Percentiles rank a stretch among this genome's conserved stretches.
Evolutionary conservation across 1,140 invertebrate species (phyloP).

Genomic region (Aphaenogaster ashmeadi): DNA sequence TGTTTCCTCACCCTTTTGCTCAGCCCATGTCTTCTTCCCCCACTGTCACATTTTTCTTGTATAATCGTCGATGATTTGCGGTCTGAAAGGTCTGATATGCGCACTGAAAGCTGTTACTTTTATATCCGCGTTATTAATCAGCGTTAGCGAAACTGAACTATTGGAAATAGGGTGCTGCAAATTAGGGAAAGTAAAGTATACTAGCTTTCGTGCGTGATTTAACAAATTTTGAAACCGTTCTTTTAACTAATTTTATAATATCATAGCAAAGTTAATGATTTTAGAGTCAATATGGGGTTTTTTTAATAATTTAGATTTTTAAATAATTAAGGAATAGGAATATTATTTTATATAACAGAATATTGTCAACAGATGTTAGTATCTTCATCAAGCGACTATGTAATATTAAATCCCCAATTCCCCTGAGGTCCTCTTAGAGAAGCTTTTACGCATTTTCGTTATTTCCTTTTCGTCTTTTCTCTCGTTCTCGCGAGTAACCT

Average conservation of each 20-base stretch:
- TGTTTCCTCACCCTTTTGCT: background rate
- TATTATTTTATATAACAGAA: background rate
- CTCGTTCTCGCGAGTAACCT: conserved; percentile 8
- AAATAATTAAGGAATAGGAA: background rate
- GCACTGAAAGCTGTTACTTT: conserved; percentile 28
- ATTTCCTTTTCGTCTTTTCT: conserved; percentile 10
- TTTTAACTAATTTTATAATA: background rate
- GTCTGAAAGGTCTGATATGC: background rate
- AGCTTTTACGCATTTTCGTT: conserved; percentile 50
- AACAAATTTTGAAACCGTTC: background rate
- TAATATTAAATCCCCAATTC: conserved; percentile 37
- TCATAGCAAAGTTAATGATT: background rate
- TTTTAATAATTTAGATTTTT: too few species aligned
- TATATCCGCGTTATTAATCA: background rate
- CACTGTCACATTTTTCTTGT: conserved; percentile 34
- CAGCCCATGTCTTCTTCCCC: background rate
- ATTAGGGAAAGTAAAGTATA: background rate
- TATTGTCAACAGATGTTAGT: conserved; percentile 2
- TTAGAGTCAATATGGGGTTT: background rate
- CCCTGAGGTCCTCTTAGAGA: background rate
- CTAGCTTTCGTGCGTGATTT: background rate
- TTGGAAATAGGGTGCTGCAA: background rate
- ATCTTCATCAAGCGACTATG: background rate
- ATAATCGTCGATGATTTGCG: conserved; percentile 60
- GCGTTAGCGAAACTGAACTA: background rate